phyloP scores from a whole-genome alignment of 2,797 vertebrate species.

The Nannoperca obscura region DNA sequence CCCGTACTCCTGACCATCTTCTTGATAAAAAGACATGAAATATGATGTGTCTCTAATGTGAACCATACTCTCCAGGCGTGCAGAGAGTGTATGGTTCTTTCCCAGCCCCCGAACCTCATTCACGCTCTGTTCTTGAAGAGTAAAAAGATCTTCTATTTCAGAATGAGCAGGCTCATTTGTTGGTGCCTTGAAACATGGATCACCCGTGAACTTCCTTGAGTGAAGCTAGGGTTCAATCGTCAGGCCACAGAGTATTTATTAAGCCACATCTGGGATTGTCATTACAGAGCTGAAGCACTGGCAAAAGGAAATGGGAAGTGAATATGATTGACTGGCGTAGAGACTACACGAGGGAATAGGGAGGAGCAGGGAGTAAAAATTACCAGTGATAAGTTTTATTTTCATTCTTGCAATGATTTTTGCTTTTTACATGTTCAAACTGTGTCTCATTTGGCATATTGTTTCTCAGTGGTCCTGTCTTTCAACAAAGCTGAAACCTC shows the following conservation, averaged over 20 bases:
- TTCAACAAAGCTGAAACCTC: constrained; percentile 27
- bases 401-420: constrained; percentile 4
- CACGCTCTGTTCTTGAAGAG: constrained; percentile 58
- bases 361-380: constrained; percentile 38
- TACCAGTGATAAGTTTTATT: constrained; percentile 30
- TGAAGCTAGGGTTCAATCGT: constrained; percentile 69
- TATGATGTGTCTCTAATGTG: constrained; percentile 79
- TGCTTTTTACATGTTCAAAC: neutral
- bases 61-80: constrained; percentile 66
- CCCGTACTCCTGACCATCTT: constrained; percentile 70
- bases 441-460: constrained; percentile 14
- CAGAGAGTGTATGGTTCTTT: constrained; percentile 42
- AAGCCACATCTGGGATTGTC: constrained; percentile 81
- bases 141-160: constrained; percentile 63
- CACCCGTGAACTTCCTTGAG: constrained; percentile 68
- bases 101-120: constrained; percentile 20
- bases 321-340: constrained; percentile 60
- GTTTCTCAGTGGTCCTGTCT: constrained; percentile 25
- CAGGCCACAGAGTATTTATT: constrained; percentile 77
- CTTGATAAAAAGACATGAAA: constrained; percentile 83
- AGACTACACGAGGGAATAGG: constrained; percentile 39
- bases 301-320: constrained; percentile 55
- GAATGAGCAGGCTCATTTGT: constrained; percentile 53
- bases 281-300: constrained; percentile 50
- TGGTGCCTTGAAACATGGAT: constrained; percentile 67